Base-by-base conservation (phyloP, 2,888 invertebrate species). In the Apamea anceps region DNA sequence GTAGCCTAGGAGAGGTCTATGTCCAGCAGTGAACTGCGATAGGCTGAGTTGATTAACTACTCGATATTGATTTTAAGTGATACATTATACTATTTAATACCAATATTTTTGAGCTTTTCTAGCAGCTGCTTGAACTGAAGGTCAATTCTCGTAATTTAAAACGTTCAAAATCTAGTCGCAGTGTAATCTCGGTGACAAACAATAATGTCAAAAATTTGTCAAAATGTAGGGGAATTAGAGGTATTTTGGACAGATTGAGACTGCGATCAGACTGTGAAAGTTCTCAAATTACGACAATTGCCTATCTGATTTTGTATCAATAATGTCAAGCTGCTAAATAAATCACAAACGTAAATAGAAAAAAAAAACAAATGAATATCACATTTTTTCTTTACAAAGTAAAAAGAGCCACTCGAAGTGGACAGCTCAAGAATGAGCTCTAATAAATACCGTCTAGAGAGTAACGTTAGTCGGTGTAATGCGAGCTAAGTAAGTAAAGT, bases 401-500 rank as follows among this genome's bases (percentile, higher is more conserved):
- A 79, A 48, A 21, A 48, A 62, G 4, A 57, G 15, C n/a, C 13
- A 32, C 42, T 71, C 21, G 15, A 66, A 63, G 66, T 5, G 25
- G 42, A 75, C 57, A 74, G 77, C 60, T 67, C 70, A 60, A 72
- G 76, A 70, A 73, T 51, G 25, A 60, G 65, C 37, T 21, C 37
- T 72, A 74, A 82, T 87, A 82, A 77, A 85, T 78, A 78, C 51
- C 42, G 57, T 28, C 42, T 15, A 32, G 62, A 62, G 32, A 68
- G 72, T 75, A 60, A 73, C 21, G n/a, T 42, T 65, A 74, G 63
- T 70, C 65, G 37, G 25, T 66, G 85, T 80, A 76, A 80, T 75
- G 68, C 25, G 79, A 82, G 75, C 67, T 66, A 42, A 54, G 25
- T 54, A 60, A 63, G 48, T 84, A 51, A 78, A 86, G 75, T 77